Evolutionary conservation across 2,113 vertebrate genomes (phyloP), one percentile per base, ranked within the genome.

Genomic region (Oceanites oceanicus): DNA sequence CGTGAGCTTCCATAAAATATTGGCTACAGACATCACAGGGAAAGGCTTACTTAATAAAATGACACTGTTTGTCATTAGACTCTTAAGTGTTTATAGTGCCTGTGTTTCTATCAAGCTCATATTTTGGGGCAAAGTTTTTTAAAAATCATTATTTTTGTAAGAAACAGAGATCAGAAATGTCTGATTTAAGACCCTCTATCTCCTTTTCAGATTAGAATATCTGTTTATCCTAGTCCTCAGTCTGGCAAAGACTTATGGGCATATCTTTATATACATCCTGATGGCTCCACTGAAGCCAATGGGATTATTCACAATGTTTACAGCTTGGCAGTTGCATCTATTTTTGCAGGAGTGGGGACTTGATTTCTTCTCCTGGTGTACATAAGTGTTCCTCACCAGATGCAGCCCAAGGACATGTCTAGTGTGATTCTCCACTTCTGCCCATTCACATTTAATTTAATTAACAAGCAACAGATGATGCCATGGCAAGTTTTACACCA

Each of bases 41-140:
- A 5, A 92, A 56, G 44, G 61, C 15, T 40, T 49, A 18, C 27
- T 77, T 62, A 5, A 38, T 50, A 6, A 40, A 58, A 74, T 52
- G n/a, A 36, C 16, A 17, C 11, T 14, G 3, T 7, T 61, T 80
- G 26, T 27, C 42, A 40, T 55, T 42, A 63, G 15, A 34, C 18
- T 12, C 20, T 44, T 47, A 63, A 67, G 34, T 25, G 16, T 1
- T 72, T 20, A 22, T 9, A 13, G 13, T 21, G 7, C 16, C 61
- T 49, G 3, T 11, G 9, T 21, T 36, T 30, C 40, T 52, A 21
- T 3, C 0, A 1, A 90, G 34, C 6, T 63, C 2, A 8, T 38
- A 13, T 32, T 82, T 79, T n/a, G 32, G 42, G 49, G 36, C 3
- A 62, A 73, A 50, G 15, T 11, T 56, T 70, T 71, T 44, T 2